Base-by-base conservation (phyloP, 2,888 invertebrate genomes). In the Drosophila sordidapex region DNA sequence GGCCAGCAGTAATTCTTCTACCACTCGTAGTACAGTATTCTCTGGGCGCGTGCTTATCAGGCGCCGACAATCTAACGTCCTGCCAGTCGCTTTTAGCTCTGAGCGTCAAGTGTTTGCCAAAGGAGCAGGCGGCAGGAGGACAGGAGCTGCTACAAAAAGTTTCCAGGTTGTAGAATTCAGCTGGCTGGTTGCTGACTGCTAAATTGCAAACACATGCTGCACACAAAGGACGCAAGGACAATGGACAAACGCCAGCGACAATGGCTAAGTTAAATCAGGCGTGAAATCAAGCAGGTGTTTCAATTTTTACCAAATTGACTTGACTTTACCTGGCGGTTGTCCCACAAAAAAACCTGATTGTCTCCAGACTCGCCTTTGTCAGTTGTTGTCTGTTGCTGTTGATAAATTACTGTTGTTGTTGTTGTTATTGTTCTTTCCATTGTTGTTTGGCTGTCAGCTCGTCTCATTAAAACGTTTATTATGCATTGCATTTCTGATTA, bases 241-340 rank as follows among this genome's bases (percentile, higher is more conserved):
- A 65, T 66, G 74, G 83, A 71, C 64, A 70, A 70, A 62, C 52
- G 65, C 64, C 63, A 40, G 74, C 84, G 89, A 81, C 83, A 86
- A 88, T 83, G 83, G 87, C 74, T 72, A 84, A 78, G 90, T 89
- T 90, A 87, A 90, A 89, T 91, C 91, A 90, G 88, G 83, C 89
- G 89, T 90, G 81, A 90, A 90, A 89, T 89, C 82, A 87, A 87
- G 90, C 88, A 88, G 90, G 88, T 90, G 90, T 88, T 88, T 82
- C 84, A 83, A 87, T 90, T 85, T 89, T 90, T 87, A 82, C 74
- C 74, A 89, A 90, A 87, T 87, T 87, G 90, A 86, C 85, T 85
- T 76, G 85, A 78, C 77, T 87, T 72, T 69, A 67, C 72, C 71
- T 74, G 68, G 48, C 62, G 62, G 52, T 25, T 15, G 25, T 25